These are phyloP conservation scores for Parnassius apollo DNA, from an alignment of 2,888 invertebrate genomes.

Conservation along the genomic window DNA sequence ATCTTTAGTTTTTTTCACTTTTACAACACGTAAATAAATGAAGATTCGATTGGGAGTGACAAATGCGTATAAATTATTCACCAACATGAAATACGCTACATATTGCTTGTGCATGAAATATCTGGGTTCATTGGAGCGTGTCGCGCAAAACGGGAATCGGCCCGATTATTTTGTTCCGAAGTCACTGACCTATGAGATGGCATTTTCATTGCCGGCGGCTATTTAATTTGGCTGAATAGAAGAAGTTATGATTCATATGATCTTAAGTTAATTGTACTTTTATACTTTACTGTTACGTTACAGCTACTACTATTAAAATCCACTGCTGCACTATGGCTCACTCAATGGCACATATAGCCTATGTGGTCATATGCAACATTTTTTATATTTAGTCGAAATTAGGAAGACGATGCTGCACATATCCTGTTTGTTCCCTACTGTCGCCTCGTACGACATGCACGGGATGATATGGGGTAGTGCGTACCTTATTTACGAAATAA, in stretches of 20 bases:
- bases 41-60: constrained; percentile 43
- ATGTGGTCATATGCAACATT: no score
- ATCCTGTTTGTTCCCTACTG: no score
- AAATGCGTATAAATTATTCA: constrained; percentile 71
- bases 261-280: no score
- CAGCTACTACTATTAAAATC: no score
- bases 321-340: no score
- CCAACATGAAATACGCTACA: constrained; percentile 58
- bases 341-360: no score
- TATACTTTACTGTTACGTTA: no score
- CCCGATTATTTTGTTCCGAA: constrained; percentile 55
- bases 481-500: no score
- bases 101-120: constrained; percentile 69
- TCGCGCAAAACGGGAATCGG: constrained; percentile 47
- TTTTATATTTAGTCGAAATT: no score
- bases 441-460: no score
- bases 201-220: neutral
- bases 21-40: constrained; percentile 6
- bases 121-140: constrained; percentile 45
- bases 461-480: no score
- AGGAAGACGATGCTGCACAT: no score
- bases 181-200: constrained; percentile 49
- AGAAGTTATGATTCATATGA: neutral
- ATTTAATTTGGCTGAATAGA: neutral
- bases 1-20: constrained; percentile 1